phyloP scores from a whole-genome alignment of 2,888 invertebrate genomes.

The Drosophila colorata region DNA sequence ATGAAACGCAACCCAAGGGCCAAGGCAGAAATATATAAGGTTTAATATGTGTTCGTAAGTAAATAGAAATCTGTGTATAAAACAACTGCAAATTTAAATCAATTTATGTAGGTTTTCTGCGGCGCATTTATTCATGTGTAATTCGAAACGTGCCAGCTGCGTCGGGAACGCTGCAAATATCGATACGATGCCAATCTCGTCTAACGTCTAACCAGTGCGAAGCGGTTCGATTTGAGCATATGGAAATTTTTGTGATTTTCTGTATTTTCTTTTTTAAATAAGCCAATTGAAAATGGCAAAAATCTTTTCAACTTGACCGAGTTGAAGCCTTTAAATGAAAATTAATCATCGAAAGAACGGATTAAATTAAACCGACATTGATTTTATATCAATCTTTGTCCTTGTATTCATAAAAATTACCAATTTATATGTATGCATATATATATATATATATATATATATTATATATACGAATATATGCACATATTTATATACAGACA shows the following conservation, averaged over 20 bases:
- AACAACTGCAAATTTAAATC: constrained; percentile 68
- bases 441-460: too few species aligned
- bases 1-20: constrained; percentile 43
- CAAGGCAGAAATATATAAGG: constrained; percentile 12
- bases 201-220: constrained; percentile 54
- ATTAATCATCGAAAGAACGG: constrained; percentile 22
- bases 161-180: constrained; percentile 38
- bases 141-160: constrained; percentile 67
- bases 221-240: constrained; percentile 41
- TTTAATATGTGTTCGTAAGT: constrained; percentile 9
- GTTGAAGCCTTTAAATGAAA: constrained; percentile 24
- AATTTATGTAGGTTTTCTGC: constrained; percentile 65
- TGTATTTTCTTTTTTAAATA: constrained; percentile 21
- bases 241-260: constrained; percentile 39
- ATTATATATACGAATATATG: too few species aligned
- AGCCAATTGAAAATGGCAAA: constrained; percentile 44
- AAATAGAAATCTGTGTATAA: constrained; percentile 11
- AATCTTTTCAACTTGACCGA: constrained; percentile 67
- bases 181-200: constrained; percentile 38
- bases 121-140: constrained; percentile 65
- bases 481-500: too few species aligned
- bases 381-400: constrained; percentile 16
- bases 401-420: constrained; percentile 5
- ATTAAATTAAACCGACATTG: constrained; percentile 65
- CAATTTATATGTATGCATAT: neutral